Evolutionary conservation across 2,888 invertebrate genomes (phyloP), one percentile per base, ranked within the genome.

Genomic region (Lagria hirta): DNA sequence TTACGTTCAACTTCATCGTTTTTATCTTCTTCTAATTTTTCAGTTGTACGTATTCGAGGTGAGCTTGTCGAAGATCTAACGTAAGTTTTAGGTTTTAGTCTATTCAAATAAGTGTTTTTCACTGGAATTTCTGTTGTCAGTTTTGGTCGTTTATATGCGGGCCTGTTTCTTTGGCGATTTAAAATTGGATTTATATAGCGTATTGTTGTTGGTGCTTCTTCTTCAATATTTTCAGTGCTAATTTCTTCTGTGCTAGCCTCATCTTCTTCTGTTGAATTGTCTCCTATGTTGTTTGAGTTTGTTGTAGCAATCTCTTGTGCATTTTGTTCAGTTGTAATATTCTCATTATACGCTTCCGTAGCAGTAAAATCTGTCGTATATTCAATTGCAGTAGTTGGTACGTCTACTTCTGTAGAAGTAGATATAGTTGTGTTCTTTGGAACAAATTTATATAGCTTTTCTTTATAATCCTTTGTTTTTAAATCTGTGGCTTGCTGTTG

Each of bases 171-270:
- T 15, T 41, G 41, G 36, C 40, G 37, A 2, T 22, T 23, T 1
- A 50, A 17, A 18, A 47, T 47, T 2, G 46, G 38, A 38, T 51
- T 48, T 18, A 42, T 23, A 12, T 48, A 42, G 22, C 23, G 17
- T 17, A 28, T 41, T 7, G 30, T 44, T 21, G 32, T 32, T 24
- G 24, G 29, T 16, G 23, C 29, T 36, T 38, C 38, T 10, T 28
- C 34, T 17, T 38, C 30, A 24, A 30, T 34, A 14, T 48, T 30
- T 5, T 44, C 48, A 7, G 7, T 6, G 12, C 11, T 32, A 26
- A 7, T 23, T 23, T 23, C 23, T 23, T 4, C 4, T 16, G 15
- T 28, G 5, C 20, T 10, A 17, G 16, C 10, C 3, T 5, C 50
- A 2, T 42, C 33, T 32, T 20, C 32, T 22, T 33, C 22, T 5